These are phyloP conservation scores for Hippasteria phrygiana DNA, from an alignment of 53 echinoderm and acorn worm genomes.

Conservation along the genomic window DNA sequence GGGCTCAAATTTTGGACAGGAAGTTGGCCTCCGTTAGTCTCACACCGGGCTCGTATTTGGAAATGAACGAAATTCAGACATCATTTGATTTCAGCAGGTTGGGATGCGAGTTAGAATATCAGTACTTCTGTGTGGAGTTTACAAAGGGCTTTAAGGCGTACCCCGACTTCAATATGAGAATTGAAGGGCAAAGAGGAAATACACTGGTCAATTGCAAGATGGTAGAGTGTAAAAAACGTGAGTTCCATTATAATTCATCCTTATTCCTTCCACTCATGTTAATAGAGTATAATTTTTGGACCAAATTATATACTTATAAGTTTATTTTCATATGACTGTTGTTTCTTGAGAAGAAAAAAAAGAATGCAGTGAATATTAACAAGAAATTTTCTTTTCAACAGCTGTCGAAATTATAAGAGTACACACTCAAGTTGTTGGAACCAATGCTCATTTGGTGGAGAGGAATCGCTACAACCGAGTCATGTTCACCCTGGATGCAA, in stretches of 20 bases:
- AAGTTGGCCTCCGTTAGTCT: constrained; percentile 46
- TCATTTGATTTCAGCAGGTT: constrained; percentile 80
- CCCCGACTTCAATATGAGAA: constrained; percentile 85
- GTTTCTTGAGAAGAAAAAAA: too few species aligned
- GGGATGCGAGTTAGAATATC: constrained; percentile 84
- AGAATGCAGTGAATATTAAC: too few species aligned
- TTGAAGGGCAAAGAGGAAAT: background rate
- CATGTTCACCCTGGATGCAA: constrained; percentile 72
- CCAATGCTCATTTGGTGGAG: constrained; percentile 59
- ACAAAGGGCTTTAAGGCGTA: constrained; percentile 81
- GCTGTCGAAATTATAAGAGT: constrained; percentile 41
- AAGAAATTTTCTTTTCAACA: background rate
- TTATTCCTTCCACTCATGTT: background rate
- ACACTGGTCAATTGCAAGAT: constrained; percentile 51
- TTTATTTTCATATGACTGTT: background rate
- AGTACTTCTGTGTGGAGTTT: constrained; percentile 90
- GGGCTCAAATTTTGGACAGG: constrained; percentile 77
- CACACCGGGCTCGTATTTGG: constrained; percentile 67
- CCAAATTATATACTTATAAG: background rate
- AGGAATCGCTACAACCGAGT: constrained; percentile 74
- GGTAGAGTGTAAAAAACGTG: constrained; percentile 61
- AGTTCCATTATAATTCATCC: constrained; percentile 4
- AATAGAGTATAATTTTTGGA: background rate
- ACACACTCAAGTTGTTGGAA: background rate
- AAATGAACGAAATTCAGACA: constrained; percentile 60